Base-by-base conservation (phyloP, 2,888 invertebrate genomes). In the Microdon myrmicae region DNA sequence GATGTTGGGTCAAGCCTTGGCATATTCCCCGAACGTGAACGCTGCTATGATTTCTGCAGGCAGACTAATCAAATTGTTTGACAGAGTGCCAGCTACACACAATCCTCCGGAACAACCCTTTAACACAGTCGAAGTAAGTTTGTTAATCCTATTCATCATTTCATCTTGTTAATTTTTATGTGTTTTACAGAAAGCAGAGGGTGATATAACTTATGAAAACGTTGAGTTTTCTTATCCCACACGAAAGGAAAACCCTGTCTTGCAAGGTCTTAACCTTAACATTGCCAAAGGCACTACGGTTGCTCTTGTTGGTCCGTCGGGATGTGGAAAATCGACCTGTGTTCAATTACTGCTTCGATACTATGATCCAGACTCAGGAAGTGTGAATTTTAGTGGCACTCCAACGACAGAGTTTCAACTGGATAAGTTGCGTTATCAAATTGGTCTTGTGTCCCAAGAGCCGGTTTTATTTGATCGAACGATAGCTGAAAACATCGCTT, bases 361-460 rank as follows among this genome's bases (percentile, higher is more conserved):
- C 45, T 94, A 94, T 72, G 92, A 92, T 75, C 89, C 92, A 39
- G 84, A 83, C 23, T 84, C 81, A 0, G 89, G 89, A 82, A 75
- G 84, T 78, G 73, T 78, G 0, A 78, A 84, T 61, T 78, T 85
- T 69, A 85, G 88, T 72, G 85, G 88, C 20, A 80, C 81, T n/a
- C 79, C 83, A 8, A 81, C 79, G 1, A 74, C 75, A 0, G 83
- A 85, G 55, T 83, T 92, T 70, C 87, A 90, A 1, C 73, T 92
- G 12, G 73, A 83, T 1, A 87, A 86, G 41, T 77, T 92, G 4
- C 84, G 94, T 3, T 82, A 84, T 16, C 89, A 90, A 76, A 83
- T 94, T 61, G 92, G 92, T 17, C 85, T 94, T 23, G 88, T 94
- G 1, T 90, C 90, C 0, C 94, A 94, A 76, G 94, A 94, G 74